These are phyloP conservation scores for Metacarcinus magister DNA, from an alignment of 2,888 invertebrate species.

Conservation along the genomic window DNA sequence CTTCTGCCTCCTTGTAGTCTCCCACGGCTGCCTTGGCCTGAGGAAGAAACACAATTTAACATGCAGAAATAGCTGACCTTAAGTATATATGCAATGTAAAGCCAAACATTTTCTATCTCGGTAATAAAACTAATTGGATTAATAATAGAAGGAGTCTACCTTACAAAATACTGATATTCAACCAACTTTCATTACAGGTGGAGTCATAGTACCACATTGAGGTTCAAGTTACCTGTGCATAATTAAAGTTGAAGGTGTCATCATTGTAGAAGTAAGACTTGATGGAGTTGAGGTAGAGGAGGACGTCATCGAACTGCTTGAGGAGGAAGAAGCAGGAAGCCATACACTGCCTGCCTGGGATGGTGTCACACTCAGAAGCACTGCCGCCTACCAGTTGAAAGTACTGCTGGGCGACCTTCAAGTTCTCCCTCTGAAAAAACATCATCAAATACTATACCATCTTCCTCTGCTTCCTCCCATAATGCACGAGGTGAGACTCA, in stretches of 20 bases:
- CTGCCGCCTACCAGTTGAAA: conserved; percentile 98
- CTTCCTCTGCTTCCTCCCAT: not conserved
- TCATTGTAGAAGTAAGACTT: conserved; percentile 97
- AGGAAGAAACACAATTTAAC: not conserved
- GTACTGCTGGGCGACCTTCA: conserved; percentile 97
- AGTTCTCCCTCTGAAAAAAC: conserved; percentile 92
- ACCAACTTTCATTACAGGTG: not conserved
- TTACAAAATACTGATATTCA: not conserved
- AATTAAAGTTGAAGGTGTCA: conserved; percentile 94
- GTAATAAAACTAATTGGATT: no score
- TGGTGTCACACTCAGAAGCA: conserved; percentile 98
- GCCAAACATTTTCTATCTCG: no score
- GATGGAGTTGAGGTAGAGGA: conserved; percentile 98
- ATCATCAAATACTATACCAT: not conserved
- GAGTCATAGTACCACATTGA: not conserved
- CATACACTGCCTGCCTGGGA: conserved; percentile 98
- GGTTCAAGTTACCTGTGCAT: conserved; percentile 88
- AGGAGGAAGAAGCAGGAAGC: conserved; percentile 98
- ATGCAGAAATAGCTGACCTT: not conserved
- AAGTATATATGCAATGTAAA: no score
- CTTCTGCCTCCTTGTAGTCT: conserved; percentile 97
- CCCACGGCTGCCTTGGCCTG: conserved; percentile 96
- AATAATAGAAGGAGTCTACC: not conserved
- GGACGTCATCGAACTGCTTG: conserved; percentile 97
- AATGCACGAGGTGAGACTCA: no score